Evolutionary conservation across 2,888 invertebrate species (phyloP).

Genomic region (Tetragonisca angustula): DNA sequence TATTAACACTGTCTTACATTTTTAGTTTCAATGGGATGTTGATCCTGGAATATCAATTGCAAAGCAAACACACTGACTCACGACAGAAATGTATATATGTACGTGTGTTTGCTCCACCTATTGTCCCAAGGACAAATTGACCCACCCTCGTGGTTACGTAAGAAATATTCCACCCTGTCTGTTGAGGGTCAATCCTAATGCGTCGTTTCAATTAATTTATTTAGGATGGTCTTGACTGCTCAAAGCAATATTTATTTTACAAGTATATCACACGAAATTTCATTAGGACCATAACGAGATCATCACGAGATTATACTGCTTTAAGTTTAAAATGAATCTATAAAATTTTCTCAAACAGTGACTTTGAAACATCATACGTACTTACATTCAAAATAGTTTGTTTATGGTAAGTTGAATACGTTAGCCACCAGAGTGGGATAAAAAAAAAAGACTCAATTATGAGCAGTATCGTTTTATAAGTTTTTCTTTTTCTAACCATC

Average conservation of each 20-base stretch:
- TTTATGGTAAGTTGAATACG: no score
- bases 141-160: constrained; percentile 5
- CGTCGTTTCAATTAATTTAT: neutral
- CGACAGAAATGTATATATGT: no score
- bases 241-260: no score
- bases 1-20: neutral
- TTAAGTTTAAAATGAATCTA: no score
- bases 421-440: neutral
- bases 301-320: no score
- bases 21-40: neutral
- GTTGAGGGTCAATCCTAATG: neutral
- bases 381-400: no score
- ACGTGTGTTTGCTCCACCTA: neutral
- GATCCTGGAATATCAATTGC: neutral
- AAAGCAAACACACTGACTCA: neutral
- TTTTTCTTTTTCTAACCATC: neutral
- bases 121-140: neutral
- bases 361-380: no score
- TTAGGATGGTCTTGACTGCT: neutral
- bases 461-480: neutral
- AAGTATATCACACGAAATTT: no score
- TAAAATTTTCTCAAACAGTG: no score
- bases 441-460: neutral
- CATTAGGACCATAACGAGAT: no score
- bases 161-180: neutral